These are phyloP conservation scores for Thunnus albacares DNA, from an alignment of 2,797 vertebrate species.

Conservation along the genomic window DNA sequence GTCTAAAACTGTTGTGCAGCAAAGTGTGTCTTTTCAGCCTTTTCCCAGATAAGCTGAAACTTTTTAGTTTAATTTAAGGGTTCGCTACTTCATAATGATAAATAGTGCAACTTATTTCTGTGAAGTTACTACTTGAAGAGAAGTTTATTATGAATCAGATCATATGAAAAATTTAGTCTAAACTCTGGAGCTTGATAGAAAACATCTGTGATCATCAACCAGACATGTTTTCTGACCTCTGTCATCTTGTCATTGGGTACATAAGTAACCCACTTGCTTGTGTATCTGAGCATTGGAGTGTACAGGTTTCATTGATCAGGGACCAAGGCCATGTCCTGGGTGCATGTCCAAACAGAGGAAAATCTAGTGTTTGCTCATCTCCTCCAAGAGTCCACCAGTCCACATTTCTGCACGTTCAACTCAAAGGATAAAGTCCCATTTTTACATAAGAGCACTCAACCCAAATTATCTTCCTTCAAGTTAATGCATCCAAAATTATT, in stretches of 20 bases:
- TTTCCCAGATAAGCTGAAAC: neutral
- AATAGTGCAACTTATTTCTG: neutral
- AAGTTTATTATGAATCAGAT: neutral
- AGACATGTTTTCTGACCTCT: slow-evolving; percentile 15
- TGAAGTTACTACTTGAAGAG: neutral
- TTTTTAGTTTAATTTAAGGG: neutral
- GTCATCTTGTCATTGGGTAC: neutral
- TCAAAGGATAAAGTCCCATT: neutral
- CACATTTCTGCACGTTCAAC: slow-evolving; percentile 49
- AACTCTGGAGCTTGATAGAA: slow-evolving; percentile 4
- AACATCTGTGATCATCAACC: slow-evolving; percentile 3
- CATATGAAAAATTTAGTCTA: neutral
- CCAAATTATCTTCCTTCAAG: neutral
- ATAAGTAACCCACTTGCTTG: neutral
- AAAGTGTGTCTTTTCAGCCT: neutral
- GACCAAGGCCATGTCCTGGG: slow-evolving; percentile 75
- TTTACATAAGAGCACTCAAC: slow-evolving; percentile 38
- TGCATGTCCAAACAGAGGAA: slow-evolving; percentile 59
- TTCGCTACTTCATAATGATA: neutral
- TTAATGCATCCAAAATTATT: neutral
- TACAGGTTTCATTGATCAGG: slow-evolving; percentile 62
- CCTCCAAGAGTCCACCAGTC: slow-evolving; percentile 71
- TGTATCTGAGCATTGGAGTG: slow-evolving; percentile 27
- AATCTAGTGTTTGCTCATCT: slow-evolving; percentile 69
- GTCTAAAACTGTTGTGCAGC: neutral